Conservation (phyloP, 2,888 invertebrate genomes). For the Galerucella pusilla region DNA sequence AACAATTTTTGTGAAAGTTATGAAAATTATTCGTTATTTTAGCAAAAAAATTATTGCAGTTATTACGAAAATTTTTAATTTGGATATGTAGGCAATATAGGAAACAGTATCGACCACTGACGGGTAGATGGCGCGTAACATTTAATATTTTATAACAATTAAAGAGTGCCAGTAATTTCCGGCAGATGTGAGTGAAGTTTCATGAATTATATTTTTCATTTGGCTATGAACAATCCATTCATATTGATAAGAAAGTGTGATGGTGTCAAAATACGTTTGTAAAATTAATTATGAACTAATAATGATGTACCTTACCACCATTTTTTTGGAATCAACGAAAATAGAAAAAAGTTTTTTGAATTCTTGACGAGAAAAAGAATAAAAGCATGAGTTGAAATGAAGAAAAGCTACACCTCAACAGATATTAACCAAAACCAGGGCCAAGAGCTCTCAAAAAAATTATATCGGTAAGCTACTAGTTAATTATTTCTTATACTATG, state of each 20-base stretch:
- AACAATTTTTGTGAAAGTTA: conserved; percentile 18
- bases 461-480: conserved; percentile 66
- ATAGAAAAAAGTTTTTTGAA: conserved; percentile 60
- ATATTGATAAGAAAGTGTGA: conserved; percentile 62
- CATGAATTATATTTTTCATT: conserved; percentile 44
- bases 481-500: conserved; percentile 23
- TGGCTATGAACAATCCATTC: conserved; percentile 53
- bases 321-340: conserved; percentile 55
- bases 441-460: conserved; percentile 69
- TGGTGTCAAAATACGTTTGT: conserved; percentile 64
- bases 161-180: conserved; percentile 50
- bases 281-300: conserved; percentile 62
- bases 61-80: neutral
- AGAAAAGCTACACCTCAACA: conserved; percentile 67
- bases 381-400: conserved; percentile 68
- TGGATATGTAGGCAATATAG: conserved; percentile 1
- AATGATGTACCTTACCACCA: conserved; percentile 59
- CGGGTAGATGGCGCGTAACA: conserved; percentile 42
- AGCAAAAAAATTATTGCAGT: neutral
- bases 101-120: conserved; percentile 19
- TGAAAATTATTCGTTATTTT: conserved; percentile 28
- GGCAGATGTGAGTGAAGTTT: conserved; percentile 52
- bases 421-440: conserved; percentile 68
- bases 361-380: conserved; percentile 64
- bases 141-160: conserved; percentile 28